Conservation (phyloP, 2,113 vertebrate genomes). For the Myodes glareolus region DNA sequence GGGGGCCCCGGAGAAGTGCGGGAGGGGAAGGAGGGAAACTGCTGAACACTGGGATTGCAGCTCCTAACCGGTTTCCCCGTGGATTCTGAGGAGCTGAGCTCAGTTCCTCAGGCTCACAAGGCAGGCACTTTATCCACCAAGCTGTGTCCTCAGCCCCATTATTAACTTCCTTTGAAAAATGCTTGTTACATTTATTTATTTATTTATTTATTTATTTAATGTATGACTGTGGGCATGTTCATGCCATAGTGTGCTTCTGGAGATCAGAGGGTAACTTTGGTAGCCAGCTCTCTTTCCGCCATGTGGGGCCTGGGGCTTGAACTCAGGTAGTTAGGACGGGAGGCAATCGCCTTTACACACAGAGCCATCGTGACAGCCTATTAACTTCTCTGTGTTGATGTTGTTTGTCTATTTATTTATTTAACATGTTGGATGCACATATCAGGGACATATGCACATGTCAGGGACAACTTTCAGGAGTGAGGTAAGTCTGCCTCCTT, state of each 20-base stretch:
- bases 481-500: background rate
- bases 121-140: background rate
- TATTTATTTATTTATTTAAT: background rate
- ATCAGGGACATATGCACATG: no score
- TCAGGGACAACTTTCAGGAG: background rate
- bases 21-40: no score
- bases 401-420: no score
- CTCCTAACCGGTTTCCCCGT: no score
- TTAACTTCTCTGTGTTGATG: background rate
- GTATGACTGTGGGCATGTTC: background rate
- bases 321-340: background rate
- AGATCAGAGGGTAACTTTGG: background rate
- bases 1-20: fast-evolving
- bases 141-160: background rate
- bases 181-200: background rate
- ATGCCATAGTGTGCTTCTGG: background rate
- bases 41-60: background rate
- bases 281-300: background rate
- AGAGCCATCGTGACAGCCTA: background rate
- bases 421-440: background rate
- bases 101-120: background rate
- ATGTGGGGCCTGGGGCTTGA: background rate
- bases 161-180: background rate
- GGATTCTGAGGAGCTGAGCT: background rate
- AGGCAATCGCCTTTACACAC: background rate